Evolutionary conservation across 2,888 invertebrate genomes (phyloP).

Genomic region (Brenthis ino): DNA sequence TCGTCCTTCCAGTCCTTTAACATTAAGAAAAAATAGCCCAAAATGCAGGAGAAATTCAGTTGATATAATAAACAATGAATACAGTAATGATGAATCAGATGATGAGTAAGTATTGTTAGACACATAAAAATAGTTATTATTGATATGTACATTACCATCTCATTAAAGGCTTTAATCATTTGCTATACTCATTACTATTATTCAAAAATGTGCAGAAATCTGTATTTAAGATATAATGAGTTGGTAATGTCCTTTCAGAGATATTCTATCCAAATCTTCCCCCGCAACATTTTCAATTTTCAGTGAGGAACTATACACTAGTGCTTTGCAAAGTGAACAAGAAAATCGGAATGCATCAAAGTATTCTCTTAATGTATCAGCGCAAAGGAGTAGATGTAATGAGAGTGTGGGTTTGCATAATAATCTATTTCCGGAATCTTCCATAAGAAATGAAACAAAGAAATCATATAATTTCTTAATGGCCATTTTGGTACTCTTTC

Average conservation of each 20-base stretch:
- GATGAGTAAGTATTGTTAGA: conserved; percentile 45
- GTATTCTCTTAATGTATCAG: conserved; percentile 9
- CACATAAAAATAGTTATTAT: not conserved
- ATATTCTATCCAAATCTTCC: conserved; percentile 65
- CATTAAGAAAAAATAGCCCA: conserved; percentile 39
- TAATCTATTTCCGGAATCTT: not conserved
- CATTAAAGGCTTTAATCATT: conserved; percentile 27
- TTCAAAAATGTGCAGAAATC: not conserved
- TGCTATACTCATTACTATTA: not conserved
- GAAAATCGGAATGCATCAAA: conserved; percentile 20
- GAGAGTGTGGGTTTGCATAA: conserved; percentile 1
- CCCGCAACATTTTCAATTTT: conserved; percentile 64
- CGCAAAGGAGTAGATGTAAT: conserved; percentile 6
- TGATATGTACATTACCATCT: conserved; percentile 37
- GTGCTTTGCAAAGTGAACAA: conserved; percentile 23
- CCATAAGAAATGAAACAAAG: not conserved
- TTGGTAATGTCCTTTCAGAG: conserved; percentile 69
- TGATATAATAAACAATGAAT: conserved; percentile 40
- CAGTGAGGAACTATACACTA: conserved; percentile 55
- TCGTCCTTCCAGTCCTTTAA: conserved; percentile 44
- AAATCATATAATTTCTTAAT: conserved; percentile 1
- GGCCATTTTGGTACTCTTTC: conserved; percentile 21
- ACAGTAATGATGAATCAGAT: conserved; percentile 44
- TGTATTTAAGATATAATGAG: conserved; percentile 46
- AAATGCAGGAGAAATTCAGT: conserved; percentile 45